phyloP scores from a whole-genome alignment of 2,113 vertebrate species.

The Myotis lucifugus region DNA sequence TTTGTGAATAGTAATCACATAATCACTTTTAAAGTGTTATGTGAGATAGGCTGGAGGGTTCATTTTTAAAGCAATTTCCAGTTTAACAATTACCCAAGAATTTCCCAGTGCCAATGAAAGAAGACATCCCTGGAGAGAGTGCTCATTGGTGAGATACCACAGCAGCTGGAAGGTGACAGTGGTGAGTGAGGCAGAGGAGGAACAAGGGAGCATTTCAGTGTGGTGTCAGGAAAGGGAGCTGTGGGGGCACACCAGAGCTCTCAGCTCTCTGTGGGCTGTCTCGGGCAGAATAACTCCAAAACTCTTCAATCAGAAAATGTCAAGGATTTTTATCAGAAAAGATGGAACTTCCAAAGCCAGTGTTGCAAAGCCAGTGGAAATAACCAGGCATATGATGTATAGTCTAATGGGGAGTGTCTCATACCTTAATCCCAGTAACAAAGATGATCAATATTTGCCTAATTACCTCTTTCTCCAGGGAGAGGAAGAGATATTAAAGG shows the following conservation, averaged over 20 bases:
- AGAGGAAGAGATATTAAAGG: not conserved
- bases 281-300: not conserved
- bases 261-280: not conserved
- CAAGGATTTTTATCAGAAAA: not conserved
- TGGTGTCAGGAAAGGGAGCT: not conserved
- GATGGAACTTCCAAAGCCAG: not conserved
- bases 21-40: conserved; percentile 59
- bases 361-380: not conserved
- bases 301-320: not conserved
- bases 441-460: conserved; percentile 36
- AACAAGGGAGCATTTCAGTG: not conserved
- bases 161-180: not conserved
- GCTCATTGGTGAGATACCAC: not conserved
- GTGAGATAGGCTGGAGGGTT: conserved; percentile 10
- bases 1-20: conserved; percentile 67
- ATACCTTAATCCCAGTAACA: conserved; percentile 14
- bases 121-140: conserved; percentile 29
- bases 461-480: conserved; percentile 1
- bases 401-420: not conserved
- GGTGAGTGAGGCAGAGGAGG: not conserved
- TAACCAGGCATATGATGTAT: not conserved
- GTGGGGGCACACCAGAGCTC: not conserved
- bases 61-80: conserved; percentile 36
- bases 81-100: conserved; percentile 57
- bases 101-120: conserved; percentile 58